Percentiles rank a stretch among this genome's conserved stretches.
phyloP scores from a whole-genome alignment of 2,888 invertebrate species.

The Meghimatium bilineatum region DNA sequence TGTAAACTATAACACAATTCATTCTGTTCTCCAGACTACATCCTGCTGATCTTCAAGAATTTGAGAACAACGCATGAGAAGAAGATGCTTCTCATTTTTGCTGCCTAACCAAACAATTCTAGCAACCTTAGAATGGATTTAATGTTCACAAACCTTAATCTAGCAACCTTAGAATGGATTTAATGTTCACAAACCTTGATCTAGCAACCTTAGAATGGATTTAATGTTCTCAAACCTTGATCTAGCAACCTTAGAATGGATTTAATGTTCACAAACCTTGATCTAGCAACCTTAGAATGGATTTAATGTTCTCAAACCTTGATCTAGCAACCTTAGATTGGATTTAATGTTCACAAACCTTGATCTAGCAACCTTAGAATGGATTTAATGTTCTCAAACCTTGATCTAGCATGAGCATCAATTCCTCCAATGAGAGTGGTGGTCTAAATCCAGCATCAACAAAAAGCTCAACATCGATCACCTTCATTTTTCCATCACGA shows the following conservation, averaged over 20 bases:
- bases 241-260: not conserved
- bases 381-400: conserved; percentile 26
- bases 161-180: too few species aligned
- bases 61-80: too few species aligned
- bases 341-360: not conserved
- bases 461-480: conserved; percentile 79
- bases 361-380: not conserved
- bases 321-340: not conserved
- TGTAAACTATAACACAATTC: too few species aligned
- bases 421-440: conserved; percentile 66
- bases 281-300: not conserved
- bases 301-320: not conserved
- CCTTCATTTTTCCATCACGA: conserved; percentile 71
- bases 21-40: too few species aligned
- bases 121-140: not conserved
- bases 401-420: conserved; percentile 47
- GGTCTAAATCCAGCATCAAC: conserved; percentile 78
- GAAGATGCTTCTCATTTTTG: not conserved
- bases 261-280: not conserved
- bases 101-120: not conserved
- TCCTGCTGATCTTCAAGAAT: too few species aligned
- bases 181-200: too few species aligned
- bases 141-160: conserved; percentile 49
- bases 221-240: not conserved
- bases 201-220: too few species aligned